phyloP scores from a whole-genome alignment of 2,797 vertebrate species.

The Saxicola maurus region DNA sequence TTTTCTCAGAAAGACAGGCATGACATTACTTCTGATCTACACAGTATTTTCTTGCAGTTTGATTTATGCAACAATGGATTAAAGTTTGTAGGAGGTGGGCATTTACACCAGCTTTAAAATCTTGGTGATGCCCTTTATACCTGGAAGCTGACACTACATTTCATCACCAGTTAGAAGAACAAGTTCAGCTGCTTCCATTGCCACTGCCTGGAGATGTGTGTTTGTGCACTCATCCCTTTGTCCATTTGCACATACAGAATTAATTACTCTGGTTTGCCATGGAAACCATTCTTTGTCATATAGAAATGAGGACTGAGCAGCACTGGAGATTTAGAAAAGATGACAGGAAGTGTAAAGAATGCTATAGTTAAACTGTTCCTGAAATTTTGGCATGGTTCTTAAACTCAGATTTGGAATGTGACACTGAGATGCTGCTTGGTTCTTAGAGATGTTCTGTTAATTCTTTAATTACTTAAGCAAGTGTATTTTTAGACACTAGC shows the following conservation, averaged over 20 bases:
- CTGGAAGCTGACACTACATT: background rate
- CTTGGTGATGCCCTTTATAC: constrained; percentile 5
- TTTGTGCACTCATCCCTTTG: background rate
- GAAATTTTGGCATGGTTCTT: background rate
- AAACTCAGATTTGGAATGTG: background rate
- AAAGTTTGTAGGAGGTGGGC: background rate
- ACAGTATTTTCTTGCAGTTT: background rate
- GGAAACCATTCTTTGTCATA: constrained; percentile 25
- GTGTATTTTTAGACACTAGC: background rate
- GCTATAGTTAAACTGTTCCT: constrained; percentile 32
- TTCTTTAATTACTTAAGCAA: background rate
- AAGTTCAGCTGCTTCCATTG: constrained; percentile 22
- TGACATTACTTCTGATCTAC: background rate
- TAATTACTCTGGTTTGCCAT: constrained; percentile 45
- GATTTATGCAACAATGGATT: background rate
- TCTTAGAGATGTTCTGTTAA: background rate
- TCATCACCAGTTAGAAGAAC: constrained; percentile 31
- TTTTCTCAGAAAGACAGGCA: background rate
- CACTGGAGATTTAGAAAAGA: background rate
- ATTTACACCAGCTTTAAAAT: background rate
- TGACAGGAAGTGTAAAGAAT: constrained; percentile 1
- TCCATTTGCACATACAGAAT: background rate
- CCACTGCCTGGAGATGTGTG: background rate
- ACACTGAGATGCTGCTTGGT: background rate
- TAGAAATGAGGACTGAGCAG: background rate